Evolutionary conservation across 2,113 vertebrate species (phyloP).

Genomic region (Rattus norvegicus): DNA sequence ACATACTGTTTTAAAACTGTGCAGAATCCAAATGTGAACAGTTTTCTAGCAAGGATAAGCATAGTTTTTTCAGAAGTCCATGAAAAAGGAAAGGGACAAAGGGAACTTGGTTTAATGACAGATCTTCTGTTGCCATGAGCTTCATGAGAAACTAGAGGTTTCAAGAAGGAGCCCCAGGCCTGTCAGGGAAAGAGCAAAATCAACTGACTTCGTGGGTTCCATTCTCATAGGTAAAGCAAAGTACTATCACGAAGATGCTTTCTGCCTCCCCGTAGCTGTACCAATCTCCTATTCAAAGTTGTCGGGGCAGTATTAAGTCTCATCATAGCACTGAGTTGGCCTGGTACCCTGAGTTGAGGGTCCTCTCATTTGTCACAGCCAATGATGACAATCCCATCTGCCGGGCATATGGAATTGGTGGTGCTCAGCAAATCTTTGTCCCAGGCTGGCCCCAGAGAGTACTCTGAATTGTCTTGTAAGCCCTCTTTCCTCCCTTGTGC

Average conservation of each 20-base stretch:
- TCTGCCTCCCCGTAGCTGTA: neutral
- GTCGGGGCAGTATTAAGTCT: neutral
- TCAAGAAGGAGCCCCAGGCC: neutral
- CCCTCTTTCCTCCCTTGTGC: conserved; percentile 36
- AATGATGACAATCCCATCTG: conserved; percentile 59
- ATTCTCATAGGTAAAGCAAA: neutral
- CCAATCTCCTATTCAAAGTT: neutral
- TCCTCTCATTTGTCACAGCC: conserved; percentile 39
- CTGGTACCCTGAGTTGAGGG: neutral
- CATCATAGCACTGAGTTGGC: neutral
- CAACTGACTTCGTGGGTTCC: neutral
- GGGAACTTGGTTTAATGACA: conserved; percentile 61
- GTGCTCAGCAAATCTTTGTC: conserved; percentile 66
- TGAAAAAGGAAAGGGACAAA: neutral
- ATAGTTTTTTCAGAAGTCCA: neutral
- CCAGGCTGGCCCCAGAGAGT: conserved; percentile 41
- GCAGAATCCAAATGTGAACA: conserved; percentile 35
- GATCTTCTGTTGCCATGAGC: conserved; percentile 47
- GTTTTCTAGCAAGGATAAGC: conserved; percentile 43
- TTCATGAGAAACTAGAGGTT: neutral
- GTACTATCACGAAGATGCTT: neutral
- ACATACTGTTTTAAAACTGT: conserved; percentile 43
- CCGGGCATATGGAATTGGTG: conserved; percentile 61
- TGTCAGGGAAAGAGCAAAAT: neutral
- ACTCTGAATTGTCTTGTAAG: conserved; percentile 54